Base-by-base conservation (phyloP, 2,888 invertebrate genomes). In the Metacarcinus magister region DNA sequence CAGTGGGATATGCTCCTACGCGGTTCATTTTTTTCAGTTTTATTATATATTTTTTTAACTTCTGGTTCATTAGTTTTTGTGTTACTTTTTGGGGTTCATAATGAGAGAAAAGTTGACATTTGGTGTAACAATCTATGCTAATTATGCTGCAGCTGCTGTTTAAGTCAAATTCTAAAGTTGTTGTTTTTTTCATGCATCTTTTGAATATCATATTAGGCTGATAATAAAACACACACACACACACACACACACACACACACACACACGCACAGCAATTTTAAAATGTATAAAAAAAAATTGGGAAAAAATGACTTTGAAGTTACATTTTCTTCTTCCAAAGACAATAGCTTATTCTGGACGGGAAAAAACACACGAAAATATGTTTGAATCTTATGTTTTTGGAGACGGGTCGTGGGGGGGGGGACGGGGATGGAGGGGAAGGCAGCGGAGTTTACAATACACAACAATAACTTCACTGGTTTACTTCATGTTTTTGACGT, bases 171-270 rank as follows among this genome's bases (percentile, higher is more conserved):
- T n/a, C 23, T 87, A 87, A 32, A 32, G 87, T 39, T 39, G 39
- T 32, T 39, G 8, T 87, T 16, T 32, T 75, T 8, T 39, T 87
- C 2, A 87, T 87, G 13, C 39, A 87, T 39, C 39, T 87, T 87
- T 87, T 87, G 16, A 16, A 39, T 39, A 87, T 87, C 39, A 16
- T 39, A 87, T 87, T 87, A 87, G n/a, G 1, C 87, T 39, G 32
- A 39, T 32, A 87, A 39, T 10, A 10, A 32, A 13, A 32, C 32
- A 87, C 39, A 5, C 87, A 32, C 87, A 32, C 39, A 87, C 39
- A 87, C 87, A 87, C 87, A 87, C 87, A 87, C 87, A 87, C 87
- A 87, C 87, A 87, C 87, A 87, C 87, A 87, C 87, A 87, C 87
- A 87, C 87, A 87, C 87, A 87, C 87, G 39, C 87, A 87, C 87